A percentile compares a stretch with the other conserved stretches of the same genome.
These are phyloP conservation scores for Eufriesea mexicana DNA, from an alignment of 1,140 invertebrate genomes.

Conservation along the genomic window DNA sequence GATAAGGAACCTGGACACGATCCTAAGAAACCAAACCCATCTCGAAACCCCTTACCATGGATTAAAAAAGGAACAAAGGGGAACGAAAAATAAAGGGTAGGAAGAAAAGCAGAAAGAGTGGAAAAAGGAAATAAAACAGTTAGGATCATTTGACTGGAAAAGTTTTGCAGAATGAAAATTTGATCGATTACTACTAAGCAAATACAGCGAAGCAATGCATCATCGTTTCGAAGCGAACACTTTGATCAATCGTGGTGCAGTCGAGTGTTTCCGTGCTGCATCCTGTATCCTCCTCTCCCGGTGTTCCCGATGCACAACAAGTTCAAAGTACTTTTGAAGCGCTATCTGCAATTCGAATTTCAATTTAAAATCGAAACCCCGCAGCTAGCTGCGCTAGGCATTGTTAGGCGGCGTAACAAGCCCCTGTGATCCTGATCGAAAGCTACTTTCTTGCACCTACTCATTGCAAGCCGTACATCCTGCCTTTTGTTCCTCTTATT, in stretches of 20 bases:
- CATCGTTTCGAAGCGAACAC: slow-evolving; percentile 54
- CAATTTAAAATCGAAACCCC: slow-evolving; percentile 64
- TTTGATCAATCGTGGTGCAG: slow-evolving; percentile 61
- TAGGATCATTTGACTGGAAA: background rate
- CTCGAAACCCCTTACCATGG: background rate
- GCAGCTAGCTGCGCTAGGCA: slow-evolving; percentile 26
- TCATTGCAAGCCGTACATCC: background rate
- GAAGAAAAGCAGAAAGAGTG: background rate
- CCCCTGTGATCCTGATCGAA: slow-evolving; percentile 20
- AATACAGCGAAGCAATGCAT: slow-evolving; percentile 52
- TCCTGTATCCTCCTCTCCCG: slow-evolving; percentile 28
- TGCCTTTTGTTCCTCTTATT: background rate
- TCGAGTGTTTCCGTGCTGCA: slow-evolving; percentile 40
- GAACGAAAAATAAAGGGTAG: too few relatives aligned
- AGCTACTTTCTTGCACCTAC: slow-evolving; percentile 35
- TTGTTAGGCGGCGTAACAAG: slow-evolving; percentile 44
- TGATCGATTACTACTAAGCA: slow-evolving; percentile 53
- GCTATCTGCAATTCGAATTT: slow-evolving; percentile 66
- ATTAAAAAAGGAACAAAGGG: background rate
- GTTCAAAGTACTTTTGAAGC: slow-evolving; percentile 63
- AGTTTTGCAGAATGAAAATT: slow-evolving; percentile 43
- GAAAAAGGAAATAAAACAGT: background rate
- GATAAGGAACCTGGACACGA: background rate
- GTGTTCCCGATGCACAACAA: slow-evolving; percentile 29
- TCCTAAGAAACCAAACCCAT: background rate